A percentile compares a stretch with the other conserved stretches of the same genome.
These are phyloP conservation scores for Oncorhynchus nerka DNA, from an alignment of 2,113 vertebrate genomes.

Conservation along the genomic window DNA sequence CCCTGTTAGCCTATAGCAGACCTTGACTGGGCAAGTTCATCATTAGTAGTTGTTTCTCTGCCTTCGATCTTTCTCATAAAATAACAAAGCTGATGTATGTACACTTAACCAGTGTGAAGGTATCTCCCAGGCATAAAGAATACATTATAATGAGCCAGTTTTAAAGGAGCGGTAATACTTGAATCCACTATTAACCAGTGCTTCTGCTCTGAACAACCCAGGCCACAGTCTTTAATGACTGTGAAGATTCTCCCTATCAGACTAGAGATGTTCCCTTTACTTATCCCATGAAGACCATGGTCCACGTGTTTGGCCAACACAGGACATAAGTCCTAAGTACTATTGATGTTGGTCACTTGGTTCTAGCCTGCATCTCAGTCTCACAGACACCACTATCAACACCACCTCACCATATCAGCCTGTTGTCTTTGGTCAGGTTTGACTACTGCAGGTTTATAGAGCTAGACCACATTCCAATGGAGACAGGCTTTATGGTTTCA, in stretches of 20 bases:
- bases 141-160: neutral
- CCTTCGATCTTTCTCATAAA: slow-evolving; percentile 1
- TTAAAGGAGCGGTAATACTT: no score
- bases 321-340: no score
- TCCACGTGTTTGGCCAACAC: neutral
- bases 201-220: no score
- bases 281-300: neutral
- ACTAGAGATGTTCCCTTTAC: no score
- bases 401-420: slow-evolving; percentile 38
- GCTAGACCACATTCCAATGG: slow-evolving; percentile 80
- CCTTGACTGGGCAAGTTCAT: no score
- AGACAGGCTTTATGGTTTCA: slow-evolving; percentile 78
- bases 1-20: neutral
- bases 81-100: neutral
- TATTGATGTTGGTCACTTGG: neutral
- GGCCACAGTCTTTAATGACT: no score
- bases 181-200: no score
- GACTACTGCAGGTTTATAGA: slow-evolving; percentile 83
- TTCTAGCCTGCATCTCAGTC: neutral
- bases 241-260: no score
- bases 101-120: neutral
- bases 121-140: neutral
- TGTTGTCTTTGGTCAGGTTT: slow-evolving; percentile 73
- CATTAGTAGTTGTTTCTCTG: neutral
- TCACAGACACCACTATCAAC: neutral